phyloP scores from a whole-genome alignment of 2,888 invertebrate species.

The Acanthosoma haemorrhoidale region DNA sequence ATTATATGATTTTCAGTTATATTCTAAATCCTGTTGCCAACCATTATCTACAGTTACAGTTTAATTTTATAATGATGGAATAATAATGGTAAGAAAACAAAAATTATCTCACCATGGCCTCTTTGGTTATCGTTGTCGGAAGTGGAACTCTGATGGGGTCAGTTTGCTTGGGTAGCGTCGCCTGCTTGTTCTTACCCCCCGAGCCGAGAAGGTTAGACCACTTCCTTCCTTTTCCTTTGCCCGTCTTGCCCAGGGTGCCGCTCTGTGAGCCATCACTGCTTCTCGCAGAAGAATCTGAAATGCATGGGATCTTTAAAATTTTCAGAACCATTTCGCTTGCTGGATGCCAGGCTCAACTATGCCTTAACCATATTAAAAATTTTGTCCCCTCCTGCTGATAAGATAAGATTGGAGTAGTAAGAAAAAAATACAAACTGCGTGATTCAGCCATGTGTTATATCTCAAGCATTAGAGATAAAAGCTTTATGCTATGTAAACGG shows the following conservation, averaged over 20 bases:
- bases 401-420: neutral
- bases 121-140: slow-evolving; percentile 71
- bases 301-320: slow-evolving; percentile 15
- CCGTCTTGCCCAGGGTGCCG: slow-evolving; percentile 64
- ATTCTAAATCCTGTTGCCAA: neutral
- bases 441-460: slow-evolving; percentile 23
- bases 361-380: neutral
- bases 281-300: slow-evolving; percentile 38
- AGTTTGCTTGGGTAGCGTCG: slow-evolving; percentile 37
- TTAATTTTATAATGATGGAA: no score
- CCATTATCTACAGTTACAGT: neutral
- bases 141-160: slow-evolving; percentile 58
- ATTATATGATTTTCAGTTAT: neutral
- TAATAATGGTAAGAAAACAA: no score
- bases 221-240: slow-evolving; percentile 50
- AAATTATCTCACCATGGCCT: slow-evolving; percentile 72
- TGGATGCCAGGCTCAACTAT: no score
- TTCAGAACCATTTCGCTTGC: slow-evolving; percentile 21
- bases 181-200: slow-evolving; percentile 45
- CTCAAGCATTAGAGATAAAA: slow-evolving; percentile 1
- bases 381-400: neutral
- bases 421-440: neutral
- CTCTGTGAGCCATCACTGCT: slow-evolving; percentile 45
- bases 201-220: slow-evolving; percentile 58
- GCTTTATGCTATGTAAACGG: neutral